Evolutionary conservation across 2,797 vertebrate species (phyloP).

Genomic region (Semaprochilodus insignis): DNA sequence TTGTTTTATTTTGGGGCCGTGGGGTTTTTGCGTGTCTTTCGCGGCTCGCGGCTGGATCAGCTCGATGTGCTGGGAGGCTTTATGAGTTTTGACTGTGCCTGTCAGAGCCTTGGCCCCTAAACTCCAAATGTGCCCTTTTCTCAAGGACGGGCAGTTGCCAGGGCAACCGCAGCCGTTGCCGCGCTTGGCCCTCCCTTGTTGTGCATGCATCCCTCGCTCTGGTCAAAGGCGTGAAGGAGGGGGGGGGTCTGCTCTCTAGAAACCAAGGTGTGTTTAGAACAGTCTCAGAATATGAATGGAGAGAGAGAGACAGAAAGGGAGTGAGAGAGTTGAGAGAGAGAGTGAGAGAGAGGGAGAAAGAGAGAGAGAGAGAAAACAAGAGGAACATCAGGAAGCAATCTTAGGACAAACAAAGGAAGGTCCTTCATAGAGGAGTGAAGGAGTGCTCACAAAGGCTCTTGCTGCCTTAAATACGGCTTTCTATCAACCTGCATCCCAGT

Average conservation of each 20-base stretch:
- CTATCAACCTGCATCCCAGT: neutral
- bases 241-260: conserved; percentile 30
- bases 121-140: conserved; percentile 72
- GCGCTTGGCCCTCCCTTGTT: conserved; percentile 73
- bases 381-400: conserved; percentile 29
- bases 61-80: conserved; percentile 65
- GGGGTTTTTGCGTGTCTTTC: conserved; percentile 7
- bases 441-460: neutral
- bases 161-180: conserved; percentile 77
- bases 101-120: conserved; percentile 67
- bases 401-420: conserved; percentile 51
- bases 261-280: conserved; percentile 57
- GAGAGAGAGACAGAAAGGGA: conserved; percentile 1
- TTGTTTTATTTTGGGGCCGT: conserved; percentile 40
- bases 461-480: conserved; percentile 18
- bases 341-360: neutral
- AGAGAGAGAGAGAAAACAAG: conserved; percentile 8
- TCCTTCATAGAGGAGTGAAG: conserved; percentile 8
- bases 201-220: conserved; percentile 70
- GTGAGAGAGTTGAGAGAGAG: conserved; percentile 3
- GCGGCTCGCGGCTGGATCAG: conserved; percentile 52
- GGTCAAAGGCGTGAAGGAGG: conserved; percentile 55
- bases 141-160: conserved; percentile 82
- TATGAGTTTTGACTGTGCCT: conserved; percentile 73
- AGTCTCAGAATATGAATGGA: conserved; percentile 43